Evolutionary conservation across 2,113 vertebrate genomes (phyloP), one percentile per base, ranked within the genome.

Genomic region (Pelvicachromis taeniatus): DNA sequence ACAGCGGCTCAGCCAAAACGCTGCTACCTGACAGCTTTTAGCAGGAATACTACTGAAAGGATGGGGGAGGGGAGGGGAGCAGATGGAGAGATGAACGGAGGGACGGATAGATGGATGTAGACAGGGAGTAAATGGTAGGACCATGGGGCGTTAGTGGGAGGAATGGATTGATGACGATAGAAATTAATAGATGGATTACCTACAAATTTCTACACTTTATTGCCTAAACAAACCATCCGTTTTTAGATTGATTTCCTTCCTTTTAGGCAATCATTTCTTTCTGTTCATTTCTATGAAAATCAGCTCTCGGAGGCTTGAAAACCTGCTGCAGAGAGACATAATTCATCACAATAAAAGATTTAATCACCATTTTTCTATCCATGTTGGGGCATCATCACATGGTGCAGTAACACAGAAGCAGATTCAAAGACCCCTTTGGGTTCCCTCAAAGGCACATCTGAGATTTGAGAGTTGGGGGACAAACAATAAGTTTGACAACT

Each of bases 1-100:
- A 96, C 96, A 96, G 96, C 87, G 77, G 88, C 91, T 92, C 86
- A 89, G 87, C 85, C 88, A 86, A 91, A 89, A 92, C 77, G 45
- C 86, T 56, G 70, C 88, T 78, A 79, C 82, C 82, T 63, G 89
- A 87, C 92, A 82, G 87, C 83, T 94, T 94, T 96, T 94, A 94
- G 95, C 92, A 96, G 96, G 96, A 94, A 94, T 91, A 95, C 55
- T 7, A 70, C 40, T 54, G 87, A 78, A 12, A n/a, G 68, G 55
- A 33, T 38, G 33, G 77, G 65, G 68, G 59, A 5, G 75, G 79
- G 59, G 11, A 7, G 38, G 31, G 3, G 33, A 10, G 77, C 16
- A 78, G 78, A 73, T 78, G 73, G 80, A 82, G 61, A 55, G 80
- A 83, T 77, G 52, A 23, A 21, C 2, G 3, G n/a, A 54, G 23